A percentile compares a stretch with the other conserved stretches of the same genome.
Evolutionary conservation across 2,797 vertebrate species (phyloP).

Genomic region (Sebastes vulpes): DNA sequence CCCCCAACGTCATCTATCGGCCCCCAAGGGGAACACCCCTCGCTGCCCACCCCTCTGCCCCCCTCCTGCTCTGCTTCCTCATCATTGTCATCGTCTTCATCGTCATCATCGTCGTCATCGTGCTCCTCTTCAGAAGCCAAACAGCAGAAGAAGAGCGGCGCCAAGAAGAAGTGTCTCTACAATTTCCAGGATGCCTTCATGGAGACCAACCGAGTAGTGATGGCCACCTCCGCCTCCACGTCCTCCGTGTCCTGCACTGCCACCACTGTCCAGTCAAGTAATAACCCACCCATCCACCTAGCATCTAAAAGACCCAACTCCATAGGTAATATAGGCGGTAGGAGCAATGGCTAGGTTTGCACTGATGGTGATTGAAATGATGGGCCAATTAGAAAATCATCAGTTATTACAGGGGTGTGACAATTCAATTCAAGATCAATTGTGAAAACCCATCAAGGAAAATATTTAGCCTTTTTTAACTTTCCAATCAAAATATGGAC

Average conservation of each 20-base stretch:
- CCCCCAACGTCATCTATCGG: conserved; percentile 86
- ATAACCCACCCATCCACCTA: conserved; percentile 91
- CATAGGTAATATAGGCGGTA: conserved; percentile 86
- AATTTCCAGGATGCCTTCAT: conserved; percentile 99
- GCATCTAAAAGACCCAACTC: conserved; percentile 93
- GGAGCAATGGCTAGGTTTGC: conserved; percentile 56
- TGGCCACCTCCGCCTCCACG: conserved; percentile 96
- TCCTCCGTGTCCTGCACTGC: conserved; percentile 97
- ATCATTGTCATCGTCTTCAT: conserved; percentile 66
- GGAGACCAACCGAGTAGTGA: conserved; percentile 94
- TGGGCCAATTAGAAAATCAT: neutral
- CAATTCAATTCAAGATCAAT: no score
- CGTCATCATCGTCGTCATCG: conserved; percentile 72
- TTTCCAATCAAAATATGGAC: no score
- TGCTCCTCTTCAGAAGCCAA: conserved; percentile 88
- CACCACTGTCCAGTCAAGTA: conserved; percentile 94
- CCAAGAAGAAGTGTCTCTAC: conserved; percentile 98
- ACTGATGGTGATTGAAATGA: neutral
- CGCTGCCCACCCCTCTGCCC: conserved; percentile 60
- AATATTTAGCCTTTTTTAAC: neutral
- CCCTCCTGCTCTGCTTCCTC: conserved; percentile 67
- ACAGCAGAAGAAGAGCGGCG: conserved; percentile 91
- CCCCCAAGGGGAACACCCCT: conserved; percentile 72
- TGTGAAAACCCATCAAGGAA: neutral
- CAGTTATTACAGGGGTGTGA: neutral